phyloP scores from a whole-genome alignment of 1,140 invertebrate species.

The Penaeus vannamei region DNA sequence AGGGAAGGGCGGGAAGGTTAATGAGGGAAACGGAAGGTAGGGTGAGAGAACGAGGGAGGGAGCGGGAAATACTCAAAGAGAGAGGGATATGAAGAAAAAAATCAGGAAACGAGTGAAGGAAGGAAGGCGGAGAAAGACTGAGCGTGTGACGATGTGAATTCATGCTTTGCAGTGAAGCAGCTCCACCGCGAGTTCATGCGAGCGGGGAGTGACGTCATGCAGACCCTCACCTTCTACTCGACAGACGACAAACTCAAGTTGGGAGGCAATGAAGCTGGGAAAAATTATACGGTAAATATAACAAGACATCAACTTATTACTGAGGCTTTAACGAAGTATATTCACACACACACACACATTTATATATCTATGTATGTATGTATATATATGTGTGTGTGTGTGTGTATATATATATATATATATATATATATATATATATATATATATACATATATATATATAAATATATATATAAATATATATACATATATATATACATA shows the following conservation, averaged over 20 bases:
- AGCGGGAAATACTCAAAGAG: slow-evolving; percentile 70
- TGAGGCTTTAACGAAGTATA: no score
- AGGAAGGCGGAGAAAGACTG: not conserved
- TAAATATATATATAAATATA: no score
- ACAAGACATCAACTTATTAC: no score
- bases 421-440: no score
- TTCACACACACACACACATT: no score
- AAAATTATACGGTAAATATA: slow-evolving; percentile 69
- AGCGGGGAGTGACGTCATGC: slow-evolving; percentile 72
- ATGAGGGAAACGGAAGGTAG: not conserved
- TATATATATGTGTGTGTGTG: no score
- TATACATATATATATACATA: no score
- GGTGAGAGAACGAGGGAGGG: slow-evolving; percentile 68
- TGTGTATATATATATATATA: no score
- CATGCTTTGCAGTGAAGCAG: slow-evolving; percentile 68
- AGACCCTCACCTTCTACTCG: slow-evolving; percentile 72
- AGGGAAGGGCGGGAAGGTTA: no score
- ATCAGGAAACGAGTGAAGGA: not conserved
- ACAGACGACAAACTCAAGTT: slow-evolving; percentile 71
- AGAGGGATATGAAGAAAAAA: not conserved
- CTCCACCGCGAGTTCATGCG: slow-evolving; percentile 71
- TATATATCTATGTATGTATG: no score
- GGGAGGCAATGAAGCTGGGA: slow-evolving; percentile 70
- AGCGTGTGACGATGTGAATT: not conserved
- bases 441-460: no score